Evolutionary conservation across 2,888 invertebrate species (phyloP), one percentile per base, ranked within the genome.

Genomic region (Caenorhabditis sp.): DNA sequence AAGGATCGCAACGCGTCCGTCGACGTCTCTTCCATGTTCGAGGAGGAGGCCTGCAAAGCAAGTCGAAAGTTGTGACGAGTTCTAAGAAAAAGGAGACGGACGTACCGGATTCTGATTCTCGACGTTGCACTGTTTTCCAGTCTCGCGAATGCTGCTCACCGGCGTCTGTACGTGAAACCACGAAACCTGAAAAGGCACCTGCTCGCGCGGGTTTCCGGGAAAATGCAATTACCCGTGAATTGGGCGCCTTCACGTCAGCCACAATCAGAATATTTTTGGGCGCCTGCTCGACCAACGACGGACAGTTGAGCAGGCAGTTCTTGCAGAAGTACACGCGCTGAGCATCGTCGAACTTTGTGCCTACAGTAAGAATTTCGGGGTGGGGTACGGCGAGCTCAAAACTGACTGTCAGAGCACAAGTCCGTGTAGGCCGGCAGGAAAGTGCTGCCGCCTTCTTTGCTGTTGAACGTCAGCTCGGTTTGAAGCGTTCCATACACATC

Each of bases 1-100:
- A 88, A 88, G 4, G 80, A 82, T 15, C 85, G 75, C 20, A 88
- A 58, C 0, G 82, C 78, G 37, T 82, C 79, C 0, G 70, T 80
- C 9, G 70, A 66, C 13, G 43, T 58, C 22, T 59, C 62, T 20
- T 61, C 48, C 26, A 35, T 37, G 39, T 45, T 55, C 30, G 58
- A 41, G 13, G 41, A 13, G n/a, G 52, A 35, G 5, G 27, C 20
- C 62, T 62, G 62, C 7, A 27, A 32, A 4, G 15, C 13, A 13
- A 37, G 32, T 2, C 30, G 7, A 8, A n/a, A 15, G 9, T 20
- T 15, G 8, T 32, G 22, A 32, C 15, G 37, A 46, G 11, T 27
- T 27, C 35, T 27, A 41, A n/a, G 17, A 37, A 41, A 37, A 39
- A 9, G 24, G 9, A 27, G 35, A 45, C 7, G n/a, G 20, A 41